These are phyloP conservation scores for Percopsis transmontana DNA, from an alignment of 2,113 vertebrate genomes.

Conservation along the genomic window DNA sequence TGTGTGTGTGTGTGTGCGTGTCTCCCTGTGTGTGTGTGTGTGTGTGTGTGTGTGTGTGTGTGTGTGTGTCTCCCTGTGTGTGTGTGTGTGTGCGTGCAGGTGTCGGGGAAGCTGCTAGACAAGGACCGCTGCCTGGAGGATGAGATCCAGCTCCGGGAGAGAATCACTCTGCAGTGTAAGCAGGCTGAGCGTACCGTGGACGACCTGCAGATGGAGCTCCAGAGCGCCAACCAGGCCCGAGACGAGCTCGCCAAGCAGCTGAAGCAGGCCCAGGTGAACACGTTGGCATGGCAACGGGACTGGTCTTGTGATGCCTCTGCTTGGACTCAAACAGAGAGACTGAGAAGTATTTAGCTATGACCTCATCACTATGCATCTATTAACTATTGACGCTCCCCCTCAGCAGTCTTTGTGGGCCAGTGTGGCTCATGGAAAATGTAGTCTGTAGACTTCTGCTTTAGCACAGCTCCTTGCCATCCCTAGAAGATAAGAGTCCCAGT, in stretches of 20 bases:
- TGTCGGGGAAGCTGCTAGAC: slow-evolving; percentile 75
- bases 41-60: background rate
- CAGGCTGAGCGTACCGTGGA: slow-evolving; percentile 77
- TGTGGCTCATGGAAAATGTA: no score
- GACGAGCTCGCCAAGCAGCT: slow-evolving; percentile 77
- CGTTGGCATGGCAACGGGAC: background rate
- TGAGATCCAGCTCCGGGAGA: slow-evolving; percentile 80
- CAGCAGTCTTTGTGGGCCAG: no score
- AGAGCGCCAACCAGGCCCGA: slow-evolving; percentile 65
- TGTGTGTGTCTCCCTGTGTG: background rate
- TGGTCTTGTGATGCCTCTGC: no score
- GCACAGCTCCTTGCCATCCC: no score
- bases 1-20: background rate
- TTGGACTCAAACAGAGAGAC: background rate
- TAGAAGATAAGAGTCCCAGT: no score
- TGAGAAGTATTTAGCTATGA: no score
- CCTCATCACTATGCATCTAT: no score
- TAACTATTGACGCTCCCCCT: no score
- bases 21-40: background rate
- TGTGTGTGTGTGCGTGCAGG: slow-evolving; percentile 53
- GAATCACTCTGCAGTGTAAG: slow-evolving; percentile 75
- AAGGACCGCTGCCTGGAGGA: slow-evolving; percentile 76
- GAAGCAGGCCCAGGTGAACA: slow-evolving; percentile 71
- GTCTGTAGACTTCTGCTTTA: no score
- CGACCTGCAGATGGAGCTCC: slow-evolving; percentile 77